A percentile compares a stretch with the other conserved stretches of the same genome.
These are phyloP conservation scores for Callopanchax toddi DNA, from an alignment of 2,113 vertebrate species.

Conservation along the genomic window DNA sequence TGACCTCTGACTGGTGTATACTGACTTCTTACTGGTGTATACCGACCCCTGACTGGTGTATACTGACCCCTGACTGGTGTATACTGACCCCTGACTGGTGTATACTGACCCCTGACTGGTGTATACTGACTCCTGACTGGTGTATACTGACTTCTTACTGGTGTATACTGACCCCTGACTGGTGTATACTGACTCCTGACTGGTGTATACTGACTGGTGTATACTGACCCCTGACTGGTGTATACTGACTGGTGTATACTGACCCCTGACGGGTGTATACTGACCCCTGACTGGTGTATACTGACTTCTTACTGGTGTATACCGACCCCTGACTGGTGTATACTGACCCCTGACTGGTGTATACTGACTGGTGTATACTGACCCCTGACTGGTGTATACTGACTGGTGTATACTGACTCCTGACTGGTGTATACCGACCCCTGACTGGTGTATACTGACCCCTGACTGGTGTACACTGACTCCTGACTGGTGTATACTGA, in stretches of 20 bases:
- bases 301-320: not conserved
- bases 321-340: too few relatives aligned
- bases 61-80: too few relatives aligned
- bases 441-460: too few relatives aligned
- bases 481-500: too few relatives aligned
- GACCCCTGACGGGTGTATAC: constrained; percentile 38
- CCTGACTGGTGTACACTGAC: constrained; percentile 73
- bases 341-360: not conserved
- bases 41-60: not conserved
- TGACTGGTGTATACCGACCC: constrained; percentile 77
- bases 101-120: constrained; percentile 87
- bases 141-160: constrained; percentile 83
- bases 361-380: constrained; percentile 81
- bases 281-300: too few relatives aligned
- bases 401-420: constrained; percentile 72
- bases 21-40: too few relatives aligned
- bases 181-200: constrained; percentile 82
- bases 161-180: too few relatives aligned
- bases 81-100: not conserved
- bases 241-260: constrained; percentile 81
- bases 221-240: not conserved
- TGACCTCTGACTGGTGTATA: constrained; percentile 1
- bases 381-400: constrained; percentile 47
- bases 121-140: not conserved
- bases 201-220: too few relatives aligned